These are phyloP conservation scores for Percopsis transmontana DNA, from an alignment of 2,113 vertebrate genomes.

Conservation along the genomic window DNA sequence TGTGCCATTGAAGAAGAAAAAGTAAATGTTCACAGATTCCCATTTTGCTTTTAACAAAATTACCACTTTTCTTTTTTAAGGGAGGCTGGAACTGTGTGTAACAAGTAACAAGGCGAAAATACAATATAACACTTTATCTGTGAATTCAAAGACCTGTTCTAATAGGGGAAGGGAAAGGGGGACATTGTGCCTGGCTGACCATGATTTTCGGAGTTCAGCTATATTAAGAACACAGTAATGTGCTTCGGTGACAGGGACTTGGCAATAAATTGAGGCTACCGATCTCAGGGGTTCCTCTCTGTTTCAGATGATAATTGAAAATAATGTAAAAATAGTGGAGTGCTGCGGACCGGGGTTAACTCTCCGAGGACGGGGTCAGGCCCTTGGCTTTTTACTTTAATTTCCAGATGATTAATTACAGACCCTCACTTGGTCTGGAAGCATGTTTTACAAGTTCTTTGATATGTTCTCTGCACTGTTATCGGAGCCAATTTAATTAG, in stretches of 20 bases:
- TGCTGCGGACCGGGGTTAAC: conserved; percentile 62
- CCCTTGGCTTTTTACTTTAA: conserved; percentile 70
- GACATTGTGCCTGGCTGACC: conserved; percentile 35
- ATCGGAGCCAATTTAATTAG: conserved; percentile 27
- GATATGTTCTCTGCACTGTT: conserved; percentile 37
- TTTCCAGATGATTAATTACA: conserved; percentile 77
- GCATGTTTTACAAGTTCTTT: conserved; percentile 61
- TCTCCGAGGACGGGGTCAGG: conserved; percentile 72
- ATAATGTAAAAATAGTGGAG: conserved; percentile 78
- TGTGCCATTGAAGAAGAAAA: not conserved
- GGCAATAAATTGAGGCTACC: conserved; percentile 66
- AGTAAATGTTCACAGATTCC: not conserved
- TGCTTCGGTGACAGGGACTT: conserved; percentile 63
- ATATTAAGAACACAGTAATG: conserved; percentile 65
- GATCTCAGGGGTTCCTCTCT: conserved; percentile 66
- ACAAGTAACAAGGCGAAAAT: not conserved
- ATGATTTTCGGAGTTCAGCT: conserved; percentile 47
- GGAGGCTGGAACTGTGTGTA: no score
- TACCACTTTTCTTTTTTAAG: not conserved
- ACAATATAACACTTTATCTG: conserved; percentile 11
- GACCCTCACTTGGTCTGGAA: conserved; percentile 24
- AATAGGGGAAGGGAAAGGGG: conserved; percentile 27
- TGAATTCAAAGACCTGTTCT: conserved; percentile 23
- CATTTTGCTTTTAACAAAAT: not conserved
- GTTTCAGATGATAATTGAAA: conserved; percentile 79